Evolutionary conservation across 2,888 invertebrate species (phyloP), one percentile per base, ranked within the genome.

Genomic region (Boloria selene): DNA sequence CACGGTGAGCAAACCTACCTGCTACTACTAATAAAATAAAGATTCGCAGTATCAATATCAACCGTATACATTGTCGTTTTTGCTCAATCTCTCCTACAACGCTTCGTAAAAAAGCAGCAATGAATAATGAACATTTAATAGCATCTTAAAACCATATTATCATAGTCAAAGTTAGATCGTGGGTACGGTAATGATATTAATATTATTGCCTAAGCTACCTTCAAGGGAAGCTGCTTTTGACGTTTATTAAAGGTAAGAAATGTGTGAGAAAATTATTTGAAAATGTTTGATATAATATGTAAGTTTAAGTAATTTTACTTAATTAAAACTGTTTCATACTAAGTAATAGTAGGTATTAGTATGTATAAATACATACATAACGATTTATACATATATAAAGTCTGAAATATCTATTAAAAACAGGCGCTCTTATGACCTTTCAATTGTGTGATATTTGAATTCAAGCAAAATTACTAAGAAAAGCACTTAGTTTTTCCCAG

Each of bases 1-100:
- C 90, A 90, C 87, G 88, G 86, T 83, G 83, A 82, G 84, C 87
- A 83, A 87, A 87, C 85, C 86, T 85, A 87, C 88, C 87, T 66
- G 47, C 56, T 83, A 72, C 74, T 64, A 69, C 61, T 50, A 61
- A 62, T 66, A 61, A 68, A 64, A 50, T 67, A 61, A 54, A 63
- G 63, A 31, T 13, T 26, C 42, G 63, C 60, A 26, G 4, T 10
- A 26, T 49, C 7, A 31, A 54, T n/a, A 13, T 13, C 10, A 53
- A 60, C 26, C 38, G 38, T 13, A 45, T 65, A 51, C 67, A 64
- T 69, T 62, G 70, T 44, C 13, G 47, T 22, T 22, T 56, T n/a
- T 26, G 16, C 17, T 44, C 1, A 6, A 13, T 31, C 22, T 55
- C 4, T 3, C 16, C 56, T 10, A 13, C 26, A 60, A 13, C 10